phyloP scores from a whole-genome alignment of 1,140 invertebrate genomes.

The Drosophila subpulchrella region DNA sequence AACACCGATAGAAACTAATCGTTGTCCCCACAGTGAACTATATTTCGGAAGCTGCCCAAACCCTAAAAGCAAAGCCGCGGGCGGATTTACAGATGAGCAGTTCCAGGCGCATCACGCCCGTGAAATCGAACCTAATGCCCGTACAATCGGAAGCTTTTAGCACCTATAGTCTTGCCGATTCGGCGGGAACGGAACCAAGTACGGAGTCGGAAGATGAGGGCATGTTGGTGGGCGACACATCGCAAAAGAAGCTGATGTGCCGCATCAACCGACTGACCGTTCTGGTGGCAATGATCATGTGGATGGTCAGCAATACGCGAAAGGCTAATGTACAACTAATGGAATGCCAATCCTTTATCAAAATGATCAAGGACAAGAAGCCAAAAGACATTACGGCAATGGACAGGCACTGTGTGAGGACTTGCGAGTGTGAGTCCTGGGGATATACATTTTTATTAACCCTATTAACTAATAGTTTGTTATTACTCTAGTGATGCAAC shows the following conservation, averaged over 20 bases:
- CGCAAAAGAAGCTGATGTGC: conserved; percentile 53
- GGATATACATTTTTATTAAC: too few relatives aligned
- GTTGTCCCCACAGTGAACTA: conserved; percentile 44
- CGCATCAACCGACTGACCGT: conserved; percentile 76
- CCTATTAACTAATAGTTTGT: not conserved
- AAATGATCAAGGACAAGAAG: conserved; percentile 70
- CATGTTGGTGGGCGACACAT: conserved; percentile 32
- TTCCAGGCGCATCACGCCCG: not conserved
- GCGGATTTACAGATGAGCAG: not conserved
- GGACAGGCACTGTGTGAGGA: conserved; percentile 57
- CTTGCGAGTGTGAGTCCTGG: conserved; percentile 65
- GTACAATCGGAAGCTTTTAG: conserved; percentile 16
- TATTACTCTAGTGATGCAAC: conserved; percentile 64
- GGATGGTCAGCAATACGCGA: conserved; percentile 70
- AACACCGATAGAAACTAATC: not conserved
- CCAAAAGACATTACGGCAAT: conserved; percentile 50
- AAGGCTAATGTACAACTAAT: conserved; percentile 54
- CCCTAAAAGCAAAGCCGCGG: conserved; percentile 29
- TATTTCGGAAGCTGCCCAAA: conserved; percentile 60
- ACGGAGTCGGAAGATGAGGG: conserved; percentile 20
- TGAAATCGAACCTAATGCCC: conserved; percentile 1
- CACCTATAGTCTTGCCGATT: not conserved
- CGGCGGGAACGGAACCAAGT: not conserved
- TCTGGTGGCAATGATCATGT: conserved; percentile 80
- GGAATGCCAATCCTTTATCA: conserved; percentile 68